These are phyloP conservation scores for Grantiella picta DNA, from an alignment of 2,113 vertebrate species.

Conservation along the genomic window DNA sequence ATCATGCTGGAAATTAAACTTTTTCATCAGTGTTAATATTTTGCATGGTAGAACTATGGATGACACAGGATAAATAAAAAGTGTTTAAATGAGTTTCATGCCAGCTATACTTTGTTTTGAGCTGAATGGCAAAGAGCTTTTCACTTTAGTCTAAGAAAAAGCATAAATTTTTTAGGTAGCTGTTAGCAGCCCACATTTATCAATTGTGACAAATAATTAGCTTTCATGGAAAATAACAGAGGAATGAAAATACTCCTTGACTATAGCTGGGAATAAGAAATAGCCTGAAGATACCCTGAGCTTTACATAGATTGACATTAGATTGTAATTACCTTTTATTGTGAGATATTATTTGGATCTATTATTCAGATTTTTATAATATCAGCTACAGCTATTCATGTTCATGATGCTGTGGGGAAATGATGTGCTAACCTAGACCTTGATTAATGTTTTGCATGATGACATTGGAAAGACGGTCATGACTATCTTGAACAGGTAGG, in stretches of 20 bases:
- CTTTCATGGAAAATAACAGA: not conserved
- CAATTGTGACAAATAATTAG: not conserved
- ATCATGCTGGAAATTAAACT: not conserved
- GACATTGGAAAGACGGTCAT: not conserved
- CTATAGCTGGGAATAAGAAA: not conserved
- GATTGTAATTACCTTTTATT: not conserved
- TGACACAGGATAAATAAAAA: not conserved
- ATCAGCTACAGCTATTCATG: not conserved
- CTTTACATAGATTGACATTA: not conserved
- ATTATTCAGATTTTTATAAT: not conserved
- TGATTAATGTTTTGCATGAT: not conserved
- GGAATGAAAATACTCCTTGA: not conserved
- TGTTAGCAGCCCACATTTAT: not conserved
- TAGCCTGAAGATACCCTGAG: not conserved
- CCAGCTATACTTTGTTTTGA: not conserved
- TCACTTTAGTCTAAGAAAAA: not conserved
- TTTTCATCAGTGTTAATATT: not conserved
- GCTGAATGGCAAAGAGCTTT: not conserved
- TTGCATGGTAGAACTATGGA: not conserved
- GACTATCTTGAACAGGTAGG: not conserved
- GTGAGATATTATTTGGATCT: not conserved
- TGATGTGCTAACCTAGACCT: not conserved
- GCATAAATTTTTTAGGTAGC: not conserved
- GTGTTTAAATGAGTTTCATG: not conserved
- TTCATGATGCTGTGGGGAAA: not conserved